phyloP scores from a whole-genome alignment of 1,140 invertebrate genomes.

The Idris sp. region DNA sequence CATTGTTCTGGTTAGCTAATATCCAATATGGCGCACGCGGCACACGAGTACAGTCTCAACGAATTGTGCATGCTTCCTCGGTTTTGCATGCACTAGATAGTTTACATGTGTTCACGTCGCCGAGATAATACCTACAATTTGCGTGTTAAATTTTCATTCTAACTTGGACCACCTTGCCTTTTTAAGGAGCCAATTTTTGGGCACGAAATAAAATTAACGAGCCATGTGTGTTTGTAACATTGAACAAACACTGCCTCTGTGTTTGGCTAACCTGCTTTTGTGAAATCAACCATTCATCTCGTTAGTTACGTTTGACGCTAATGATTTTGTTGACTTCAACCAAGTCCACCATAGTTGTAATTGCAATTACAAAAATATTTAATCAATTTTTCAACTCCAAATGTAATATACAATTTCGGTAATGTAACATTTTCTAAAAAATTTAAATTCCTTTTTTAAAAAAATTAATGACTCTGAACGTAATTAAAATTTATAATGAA shows the following conservation, averaged over 20 bases:
- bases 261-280: conserved; percentile 33
- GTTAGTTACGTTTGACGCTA: conserved; percentile 24
- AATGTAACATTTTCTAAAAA: too few species aligned
- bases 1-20: conserved; percentile 78
- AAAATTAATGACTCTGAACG: too few species aligned
- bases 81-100: too few species aligned
- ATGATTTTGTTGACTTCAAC: too few species aligned
- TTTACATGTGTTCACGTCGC: conserved; percentile 62
- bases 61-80: too few species aligned
- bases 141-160: conserved; percentile 62
- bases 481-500: too few species aligned
- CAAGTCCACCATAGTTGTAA: too few species aligned
- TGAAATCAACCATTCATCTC: conserved; percentile 32
- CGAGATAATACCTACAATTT: conserved; percentile 72
- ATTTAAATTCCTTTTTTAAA: too few species aligned
- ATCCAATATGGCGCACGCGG: conserved; percentile 77
- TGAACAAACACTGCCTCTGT: conserved; percentile 10
- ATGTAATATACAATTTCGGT: too few species aligned
- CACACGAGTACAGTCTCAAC: conserved; percentile 45
- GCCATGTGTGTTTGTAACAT: conserved; percentile 7
- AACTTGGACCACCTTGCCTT: background rate
- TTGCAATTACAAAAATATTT: too few species aligned
- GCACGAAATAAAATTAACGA: conserved; percentile 28
- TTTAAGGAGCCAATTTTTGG: conserved; percentile 16
- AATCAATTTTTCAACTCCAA: too few species aligned